These are phyloP conservation scores for Campodea augens DNA, from an alignment of 1,140 invertebrate species.

Conservation along the genomic window DNA sequence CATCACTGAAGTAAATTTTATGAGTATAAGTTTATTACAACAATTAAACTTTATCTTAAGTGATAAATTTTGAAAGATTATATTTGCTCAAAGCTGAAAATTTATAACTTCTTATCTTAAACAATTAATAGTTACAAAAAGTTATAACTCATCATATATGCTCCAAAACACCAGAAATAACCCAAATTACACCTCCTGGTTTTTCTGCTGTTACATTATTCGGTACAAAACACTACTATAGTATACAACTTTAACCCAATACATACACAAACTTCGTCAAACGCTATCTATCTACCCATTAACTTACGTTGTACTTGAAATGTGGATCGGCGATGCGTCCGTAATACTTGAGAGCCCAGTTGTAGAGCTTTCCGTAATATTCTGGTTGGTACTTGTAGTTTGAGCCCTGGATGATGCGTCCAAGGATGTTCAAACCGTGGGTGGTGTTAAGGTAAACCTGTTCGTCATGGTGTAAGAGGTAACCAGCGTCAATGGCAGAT, in stretches of 20 bases:
- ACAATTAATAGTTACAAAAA: too few relatives aligned
- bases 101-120: too few relatives aligned
- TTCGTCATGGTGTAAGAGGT: constrained; percentile 8
- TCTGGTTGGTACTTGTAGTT: constrained; percentile 13
- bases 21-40: too few relatives aligned
- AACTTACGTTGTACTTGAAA: constrained; percentile 14
- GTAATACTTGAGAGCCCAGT: constrained; percentile 17
- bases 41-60: too few relatives aligned
- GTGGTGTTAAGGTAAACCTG: constrained; percentile 11
- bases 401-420: constrained; percentile 15
- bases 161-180: constrained; percentile 3
- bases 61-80: too few relatives aligned
- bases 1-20: too few relatives aligned
- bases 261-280: not conserved
- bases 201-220: constrained; percentile 16
- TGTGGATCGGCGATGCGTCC: constrained; percentile 16
- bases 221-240: not conserved
- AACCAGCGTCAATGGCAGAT: constrained; percentile 36
- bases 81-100: too few relatives aligned
- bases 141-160: too few relatives aligned
- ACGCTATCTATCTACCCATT: too few relatives aligned
- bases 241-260: not conserved
- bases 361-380: constrained; percentile 19
- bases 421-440: constrained; percentile 16
- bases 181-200: constrained; percentile 17